Conservation (phyloP, 2,888 invertebrate species). For the Ophraella communa region DNA sequence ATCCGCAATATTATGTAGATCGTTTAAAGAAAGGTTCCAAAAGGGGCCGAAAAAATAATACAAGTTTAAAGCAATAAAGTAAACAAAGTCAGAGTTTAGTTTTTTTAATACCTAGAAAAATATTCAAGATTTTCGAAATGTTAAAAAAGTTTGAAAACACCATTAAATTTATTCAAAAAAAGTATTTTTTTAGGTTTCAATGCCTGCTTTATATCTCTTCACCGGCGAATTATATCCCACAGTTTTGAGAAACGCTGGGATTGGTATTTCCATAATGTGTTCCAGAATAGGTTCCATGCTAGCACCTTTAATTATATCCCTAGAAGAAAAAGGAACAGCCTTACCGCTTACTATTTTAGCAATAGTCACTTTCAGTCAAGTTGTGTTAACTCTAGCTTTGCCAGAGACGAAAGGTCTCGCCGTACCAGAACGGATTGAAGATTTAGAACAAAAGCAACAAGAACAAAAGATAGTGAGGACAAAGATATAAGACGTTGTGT, state of each 20-base stretch:
- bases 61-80: no score
- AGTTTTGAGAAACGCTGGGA: constrained; percentile 75
- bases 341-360: constrained; percentile 54
- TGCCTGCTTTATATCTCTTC: constrained; percentile 72
- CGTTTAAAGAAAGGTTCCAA: no score
- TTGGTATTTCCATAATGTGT: constrained; percentile 76
- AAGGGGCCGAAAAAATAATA: no score
- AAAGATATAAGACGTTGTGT: no score
- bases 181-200: constrained; percentile 60
- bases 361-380: constrained; percentile 48
- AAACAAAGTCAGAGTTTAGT: no score
- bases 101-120: no score
- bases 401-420: constrained; percentile 57
- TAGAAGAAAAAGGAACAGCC: constrained; percentile 45
- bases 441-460: constrained; percentile 51
- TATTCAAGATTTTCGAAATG: no score
- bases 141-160: no score
- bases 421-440: constrained; percentile 64
- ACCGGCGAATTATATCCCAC: constrained; percentile 83
- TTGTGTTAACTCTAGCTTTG: constrained; percentile 51
- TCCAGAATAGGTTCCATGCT: constrained; percentile 81
- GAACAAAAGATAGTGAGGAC: background rate
- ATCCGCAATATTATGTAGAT: no score
- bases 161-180: background rate
- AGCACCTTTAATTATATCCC: constrained; percentile 53